Evolutionary conservation across 2,113 vertebrate genomes (phyloP).

Genomic region (Egretta garzetta): DNA sequence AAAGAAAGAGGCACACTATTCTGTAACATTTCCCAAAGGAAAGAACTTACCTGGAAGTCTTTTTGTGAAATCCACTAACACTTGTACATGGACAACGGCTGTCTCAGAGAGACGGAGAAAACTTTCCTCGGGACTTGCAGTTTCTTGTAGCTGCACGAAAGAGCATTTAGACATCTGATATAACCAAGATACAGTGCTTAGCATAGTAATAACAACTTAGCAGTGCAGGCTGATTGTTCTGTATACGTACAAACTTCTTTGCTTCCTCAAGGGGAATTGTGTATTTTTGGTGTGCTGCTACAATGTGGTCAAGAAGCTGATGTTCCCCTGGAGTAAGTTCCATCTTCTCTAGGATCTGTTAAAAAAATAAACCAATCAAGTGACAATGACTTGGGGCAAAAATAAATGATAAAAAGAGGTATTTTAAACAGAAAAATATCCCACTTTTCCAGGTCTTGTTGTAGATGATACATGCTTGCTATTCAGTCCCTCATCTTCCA

Average conservation of each 20-base stretch:
- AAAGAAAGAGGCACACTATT: background rate
- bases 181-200: background rate
- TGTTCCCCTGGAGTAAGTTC: slow-evolving; percentile 84
- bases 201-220: background rate
- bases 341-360: slow-evolving; percentile 59
- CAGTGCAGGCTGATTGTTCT: background rate
- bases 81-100: slow-evolving; percentile 77
- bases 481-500: slow-evolving; percentile 82
- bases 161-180: background rate
- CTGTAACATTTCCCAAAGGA: background rate
- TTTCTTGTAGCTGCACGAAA: slow-evolving; percentile 81
- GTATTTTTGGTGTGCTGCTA: slow-evolving; percentile 86
- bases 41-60: slow-evolving; percentile 78
- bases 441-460: slow-evolving; percentile 79
- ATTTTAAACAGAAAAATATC: slow-evolving; percentile 19
- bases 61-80: slow-evolving; percentile 87
- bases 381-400: background rate
- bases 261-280: slow-evolving; percentile 77
- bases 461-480: slow-evolving; percentile 85
- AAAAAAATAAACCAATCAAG: background rate
- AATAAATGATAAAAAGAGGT: background rate
- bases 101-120: slow-evolving; percentile 76
- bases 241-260: slow-evolving; percentile 79
- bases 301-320: slow-evolving; percentile 84
- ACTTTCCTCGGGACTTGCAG: slow-evolving; percentile 77